Evolutionary conservation across 2,113 vertebrate genomes (phyloP).

Genomic region (Sturnira hondurensis): DNA sequence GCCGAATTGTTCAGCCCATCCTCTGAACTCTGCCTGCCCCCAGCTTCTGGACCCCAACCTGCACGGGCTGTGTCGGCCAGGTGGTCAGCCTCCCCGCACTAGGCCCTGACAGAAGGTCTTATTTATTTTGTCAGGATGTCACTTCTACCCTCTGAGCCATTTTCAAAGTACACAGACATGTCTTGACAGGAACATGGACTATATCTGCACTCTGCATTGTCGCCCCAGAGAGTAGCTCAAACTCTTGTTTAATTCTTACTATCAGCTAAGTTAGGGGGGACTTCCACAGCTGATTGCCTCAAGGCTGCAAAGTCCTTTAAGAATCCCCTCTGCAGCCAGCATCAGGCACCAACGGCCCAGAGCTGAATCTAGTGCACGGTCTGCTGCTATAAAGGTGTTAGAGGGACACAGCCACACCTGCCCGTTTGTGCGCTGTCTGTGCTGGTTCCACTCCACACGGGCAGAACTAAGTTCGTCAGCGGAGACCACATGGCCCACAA

Average conservation of each 20-base stretch:
- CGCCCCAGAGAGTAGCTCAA: not conserved
- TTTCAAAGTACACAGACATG: not conserved
- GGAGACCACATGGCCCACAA: not conserved
- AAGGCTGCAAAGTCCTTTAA: not conserved
- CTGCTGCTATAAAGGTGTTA: not conserved
- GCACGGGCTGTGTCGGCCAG: not conserved
- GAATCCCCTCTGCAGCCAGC: not conserved
- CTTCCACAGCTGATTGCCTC: not conserved
- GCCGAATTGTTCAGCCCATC: not conserved
- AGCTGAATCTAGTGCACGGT: not conserved
- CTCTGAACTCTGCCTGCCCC: not conserved
- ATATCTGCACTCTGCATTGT: not conserved
- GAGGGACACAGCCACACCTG: not conserved
- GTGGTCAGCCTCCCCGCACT: not conserved
- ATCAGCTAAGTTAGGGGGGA: not conserved
- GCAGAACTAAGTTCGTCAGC: not conserved
- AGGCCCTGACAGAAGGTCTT: not conserved
- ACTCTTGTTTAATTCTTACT: not conserved
- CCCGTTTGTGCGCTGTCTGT: not conserved
- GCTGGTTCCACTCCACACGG: not conserved
- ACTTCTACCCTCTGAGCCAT: not conserved
- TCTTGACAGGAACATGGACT: not conserved
- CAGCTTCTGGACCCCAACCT: no score
- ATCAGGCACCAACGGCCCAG: not conserved
- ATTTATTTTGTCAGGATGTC: not conserved